Evolutionary conservation across 2,888 invertebrate genomes (phyloP), one percentile per base, ranked within the genome.

Genomic region (Autographa gamma): DNA sequence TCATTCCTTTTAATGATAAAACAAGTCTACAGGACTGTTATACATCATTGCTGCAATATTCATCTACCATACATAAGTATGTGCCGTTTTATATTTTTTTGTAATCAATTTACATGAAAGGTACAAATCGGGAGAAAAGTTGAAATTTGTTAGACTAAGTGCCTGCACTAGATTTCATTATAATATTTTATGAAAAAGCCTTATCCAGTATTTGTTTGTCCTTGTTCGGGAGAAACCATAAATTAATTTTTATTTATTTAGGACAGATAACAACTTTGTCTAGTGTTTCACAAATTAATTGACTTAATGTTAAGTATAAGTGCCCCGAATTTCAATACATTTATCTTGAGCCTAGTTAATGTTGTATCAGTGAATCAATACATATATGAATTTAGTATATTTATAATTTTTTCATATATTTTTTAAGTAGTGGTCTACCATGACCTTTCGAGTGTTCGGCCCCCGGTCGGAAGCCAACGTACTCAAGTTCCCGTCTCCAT

Each of bases 401-500:
- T 56, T 59, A 32, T 59, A 69, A 54, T 65, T 54, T 66, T 11
- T 59, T 75, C 54, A 48, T 41, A n/a, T 63, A 68, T 58, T 60
- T 38, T 69, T 32, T 19, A 58, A 32, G 19, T n/a, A 13, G 31
- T 77, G 60, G 54, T 67, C 64, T 65, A 71, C 71, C 75, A 61
- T 78, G 75, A 77, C 71, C 74, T 77, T 74, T 74, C 38, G 65
- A 41, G 25, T 7, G 41, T 19, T 66, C 38, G 38, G 48, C 64
- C 56, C 79, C 63, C 59, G 62, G 61, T 60, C 62, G 41, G 18
- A 65, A 59, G 60, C 65, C 38, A 41, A n/a, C 56, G 62, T 31
- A 56, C 25, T 59, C 34, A 52, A 66, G 62, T 71, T 66, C 63
- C 74, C 65, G 58, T 38, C 43, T 43, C 64, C 61, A 65, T 71